These are phyloP conservation scores for Cichladusa arquata DNA, from an alignment of 2,113 vertebrate species.

Conservation along the genomic window DNA sequence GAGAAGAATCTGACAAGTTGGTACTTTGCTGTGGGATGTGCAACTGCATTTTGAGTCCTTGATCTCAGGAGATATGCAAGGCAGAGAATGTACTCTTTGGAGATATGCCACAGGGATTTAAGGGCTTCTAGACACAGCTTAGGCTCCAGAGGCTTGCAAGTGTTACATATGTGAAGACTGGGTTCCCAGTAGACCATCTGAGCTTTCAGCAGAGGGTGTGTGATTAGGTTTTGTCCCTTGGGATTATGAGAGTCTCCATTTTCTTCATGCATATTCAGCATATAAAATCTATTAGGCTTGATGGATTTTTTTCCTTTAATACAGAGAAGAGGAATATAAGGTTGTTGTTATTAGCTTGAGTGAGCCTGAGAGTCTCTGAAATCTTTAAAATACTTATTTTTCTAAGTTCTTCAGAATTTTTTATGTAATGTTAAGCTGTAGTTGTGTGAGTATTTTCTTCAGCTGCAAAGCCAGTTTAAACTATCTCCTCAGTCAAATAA, in stretches of 20 bases:
- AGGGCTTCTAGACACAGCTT: background rate
- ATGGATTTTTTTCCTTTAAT: background rate
- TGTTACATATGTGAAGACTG: background rate
- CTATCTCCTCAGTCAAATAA: background rate
- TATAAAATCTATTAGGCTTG: background rate
- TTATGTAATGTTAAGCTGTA: background rate
- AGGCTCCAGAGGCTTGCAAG: background rate
- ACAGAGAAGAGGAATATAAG: background rate
- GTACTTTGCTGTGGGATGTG: background rate
- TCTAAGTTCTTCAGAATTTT: background rate
- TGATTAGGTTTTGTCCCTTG: background rate
- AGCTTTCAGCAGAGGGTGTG: background rate
- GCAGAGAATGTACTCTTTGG: background rate
- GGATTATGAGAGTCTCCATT: background rate
- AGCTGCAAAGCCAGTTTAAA: background rate
- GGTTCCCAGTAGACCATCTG: background rate
- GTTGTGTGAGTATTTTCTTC: background rate
- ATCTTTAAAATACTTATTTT: background rate
- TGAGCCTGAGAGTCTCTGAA: background rate
- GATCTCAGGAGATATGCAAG: background rate
- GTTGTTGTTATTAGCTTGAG: background rate
- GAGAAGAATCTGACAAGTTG: background rate
- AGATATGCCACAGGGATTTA: background rate
- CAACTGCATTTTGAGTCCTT: background rate
- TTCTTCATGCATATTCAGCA: background rate